phyloP scores from a whole-genome alignment of 1,140 invertebrate species.

The Procambarus virginalis region DNA sequence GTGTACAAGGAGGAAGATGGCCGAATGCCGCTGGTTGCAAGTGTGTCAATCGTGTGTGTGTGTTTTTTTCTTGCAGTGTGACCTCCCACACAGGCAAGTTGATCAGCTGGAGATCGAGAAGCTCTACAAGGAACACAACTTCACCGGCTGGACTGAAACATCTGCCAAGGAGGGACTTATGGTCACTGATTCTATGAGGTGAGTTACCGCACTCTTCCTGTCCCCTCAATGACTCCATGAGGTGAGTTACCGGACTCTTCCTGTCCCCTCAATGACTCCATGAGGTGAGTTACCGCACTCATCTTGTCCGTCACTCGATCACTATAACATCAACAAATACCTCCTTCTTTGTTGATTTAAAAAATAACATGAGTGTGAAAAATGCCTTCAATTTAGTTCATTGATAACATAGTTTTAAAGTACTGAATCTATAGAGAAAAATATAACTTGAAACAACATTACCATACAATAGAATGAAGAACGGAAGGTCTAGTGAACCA shows the following conservation, averaged over 20 bases:
- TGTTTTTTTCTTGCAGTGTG: slow-evolving; percentile 75
- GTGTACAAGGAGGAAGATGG: too few species aligned
- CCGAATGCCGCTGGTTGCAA: too few species aligned
- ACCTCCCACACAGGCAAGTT: slow-evolving; percentile 76
- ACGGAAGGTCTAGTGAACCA: too few species aligned
- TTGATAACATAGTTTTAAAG: too few species aligned
- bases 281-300: slow-evolving; percentile 73
- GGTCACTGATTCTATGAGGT: slow-evolving; percentile 79
- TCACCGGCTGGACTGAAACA: slow-evolving; percentile 80
- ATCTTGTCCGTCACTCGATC: too few species aligned
- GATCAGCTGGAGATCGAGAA: slow-evolving; percentile 79
- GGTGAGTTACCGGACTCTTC: slow-evolving; percentile 70
- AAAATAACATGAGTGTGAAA: too few species aligned
- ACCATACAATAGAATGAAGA: too few species aligned
- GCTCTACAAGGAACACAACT: slow-evolving; percentile 79
- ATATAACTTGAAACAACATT: too few species aligned
- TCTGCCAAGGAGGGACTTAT: slow-evolving; percentile 80
- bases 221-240: slow-evolving; percentile 76
- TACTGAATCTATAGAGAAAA: too few species aligned
- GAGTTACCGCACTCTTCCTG: not conserved
- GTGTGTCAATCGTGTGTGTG: slow-evolving; percentile 27
- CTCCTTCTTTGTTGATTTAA: too few species aligned
- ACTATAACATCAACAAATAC: not conserved
- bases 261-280: slow-evolving; percentile 74
- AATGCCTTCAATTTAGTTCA: too few species aligned